These are phyloP conservation scores for Sapajus apella DNA, from an alignment of 2,113 vertebrate species.

Conservation along the genomic window DNA sequence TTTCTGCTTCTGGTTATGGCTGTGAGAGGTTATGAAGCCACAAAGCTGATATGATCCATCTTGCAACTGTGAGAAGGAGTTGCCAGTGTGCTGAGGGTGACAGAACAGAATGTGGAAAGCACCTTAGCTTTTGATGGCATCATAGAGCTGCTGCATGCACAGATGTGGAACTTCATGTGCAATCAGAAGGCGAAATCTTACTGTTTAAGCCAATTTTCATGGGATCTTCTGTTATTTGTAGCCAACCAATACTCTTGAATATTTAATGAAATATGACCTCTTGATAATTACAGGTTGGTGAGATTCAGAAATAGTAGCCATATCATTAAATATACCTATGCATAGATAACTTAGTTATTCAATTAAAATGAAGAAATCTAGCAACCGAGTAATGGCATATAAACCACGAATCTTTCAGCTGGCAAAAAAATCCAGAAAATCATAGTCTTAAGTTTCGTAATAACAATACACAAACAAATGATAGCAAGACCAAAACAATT, in stretches of 20 bases:
- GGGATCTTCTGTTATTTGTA: not conserved
- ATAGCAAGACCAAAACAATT: not conserved
- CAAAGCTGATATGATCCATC: not conserved
- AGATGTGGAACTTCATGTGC: not conserved
- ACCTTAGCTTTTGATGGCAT: not conserved
- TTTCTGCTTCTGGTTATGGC: not conserved
- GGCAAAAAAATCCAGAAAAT: constrained; percentile 33
- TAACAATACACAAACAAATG: not conserved
- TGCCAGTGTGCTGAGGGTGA: not conserved
- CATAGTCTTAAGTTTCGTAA: not conserved
- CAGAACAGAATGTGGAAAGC: not conserved
- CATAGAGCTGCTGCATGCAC: not conserved
- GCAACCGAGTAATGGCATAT: not conserved
- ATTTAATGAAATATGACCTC: constrained; percentile 2
- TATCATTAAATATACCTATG: not conserved
- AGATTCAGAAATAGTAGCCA: not conserved
- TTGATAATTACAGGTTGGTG: not conserved
- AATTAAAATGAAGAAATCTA: constrained; percentile 14
- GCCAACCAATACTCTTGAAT: not conserved
- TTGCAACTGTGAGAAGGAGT: not conserved
- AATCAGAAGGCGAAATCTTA: not conserved
- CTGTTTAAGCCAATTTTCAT: not conserved
- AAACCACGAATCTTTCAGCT: not conserved
- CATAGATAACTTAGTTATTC: not conserved
- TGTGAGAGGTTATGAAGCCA: not conserved